phyloP scores from a whole-genome alignment of 2,888 invertebrate genomes.

The Platycnemis pennipes region DNA sequence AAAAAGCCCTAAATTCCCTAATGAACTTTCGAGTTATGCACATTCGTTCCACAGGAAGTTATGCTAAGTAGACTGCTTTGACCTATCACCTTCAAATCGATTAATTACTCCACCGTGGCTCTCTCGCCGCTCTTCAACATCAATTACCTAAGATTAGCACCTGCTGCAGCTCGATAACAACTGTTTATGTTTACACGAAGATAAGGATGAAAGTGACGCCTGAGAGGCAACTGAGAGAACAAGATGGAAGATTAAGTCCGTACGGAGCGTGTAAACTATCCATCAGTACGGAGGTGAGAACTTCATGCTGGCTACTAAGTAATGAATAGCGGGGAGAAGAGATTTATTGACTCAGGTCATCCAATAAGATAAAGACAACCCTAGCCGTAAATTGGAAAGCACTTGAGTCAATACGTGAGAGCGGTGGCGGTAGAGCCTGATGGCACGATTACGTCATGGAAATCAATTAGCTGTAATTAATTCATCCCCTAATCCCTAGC shows the following conservation, averaged over 20 bases:
- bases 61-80: too few species aligned
- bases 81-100: not conserved
- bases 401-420: too few species aligned
- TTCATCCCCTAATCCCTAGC: too few species aligned
- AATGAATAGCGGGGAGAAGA: not conserved
- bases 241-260: not conserved
- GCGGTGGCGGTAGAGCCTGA: too few species aligned
- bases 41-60: too few species aligned
- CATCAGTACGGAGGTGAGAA: not conserved
- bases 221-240: not conserved
- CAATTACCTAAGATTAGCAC: not conserved
- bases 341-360: not conserved
- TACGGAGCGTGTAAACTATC: not conserved
- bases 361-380: too few species aligned
- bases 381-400: too few species aligned
- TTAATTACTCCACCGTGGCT: not conserved
- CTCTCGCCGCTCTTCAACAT: not conserved
- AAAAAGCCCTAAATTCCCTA: too few species aligned
- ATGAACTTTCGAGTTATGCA: too few species aligned
- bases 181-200: not conserved
- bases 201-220: not conserved
- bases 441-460: too few species aligned
- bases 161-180: not conserved
- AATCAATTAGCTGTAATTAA: too few species aligned
- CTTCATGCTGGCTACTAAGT: not conserved